Evolutionary conservation across 2,888 invertebrate genomes (phyloP).

Genomic region (Heliconius aoede): DNA sequence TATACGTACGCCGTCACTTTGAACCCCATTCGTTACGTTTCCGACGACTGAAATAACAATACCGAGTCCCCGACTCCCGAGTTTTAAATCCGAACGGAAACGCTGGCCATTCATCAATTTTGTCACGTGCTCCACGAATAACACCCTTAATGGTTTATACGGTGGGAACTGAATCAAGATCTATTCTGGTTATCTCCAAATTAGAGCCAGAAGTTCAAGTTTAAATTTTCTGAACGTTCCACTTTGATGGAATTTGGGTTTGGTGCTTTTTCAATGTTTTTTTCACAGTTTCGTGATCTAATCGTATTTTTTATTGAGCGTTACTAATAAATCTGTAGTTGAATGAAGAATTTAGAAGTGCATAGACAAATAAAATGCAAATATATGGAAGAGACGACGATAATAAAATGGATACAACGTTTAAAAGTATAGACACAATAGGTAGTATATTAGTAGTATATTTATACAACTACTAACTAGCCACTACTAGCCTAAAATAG

Average conservation of each 20-base stretch:
- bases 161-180: constrained; percentile 50
- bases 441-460: not conserved
- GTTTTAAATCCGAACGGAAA: constrained; percentile 70
- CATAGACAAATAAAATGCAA: not conserved
- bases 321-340: not conserved
- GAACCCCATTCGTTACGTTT: constrained; percentile 75
- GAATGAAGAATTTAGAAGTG: not conserved
- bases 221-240: constrained; percentile 42
- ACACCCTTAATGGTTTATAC: constrained; percentile 59
- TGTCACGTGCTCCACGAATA: constrained; percentile 64
- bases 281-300: not conserved
- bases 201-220: constrained; percentile 49
- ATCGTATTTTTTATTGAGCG: not conserved
- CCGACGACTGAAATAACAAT: constrained; percentile 82
- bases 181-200: constrained; percentile 52
- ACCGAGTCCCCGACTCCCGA: constrained; percentile 60
- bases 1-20: constrained; percentile 74
- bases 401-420: not conserved
- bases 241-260: constrained; percentile 2
- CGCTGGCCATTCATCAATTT: constrained; percentile 70
- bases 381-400: not conserved
- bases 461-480: not conserved
- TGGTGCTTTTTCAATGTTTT: not conserved
- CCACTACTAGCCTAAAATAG: not conserved
- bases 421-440: not conserved